Evolutionary conservation across 2,797 vertebrate genomes (phyloP), one percentile per base, ranked within the genome.

Genomic region (Mionectes olivaceus): DNA sequence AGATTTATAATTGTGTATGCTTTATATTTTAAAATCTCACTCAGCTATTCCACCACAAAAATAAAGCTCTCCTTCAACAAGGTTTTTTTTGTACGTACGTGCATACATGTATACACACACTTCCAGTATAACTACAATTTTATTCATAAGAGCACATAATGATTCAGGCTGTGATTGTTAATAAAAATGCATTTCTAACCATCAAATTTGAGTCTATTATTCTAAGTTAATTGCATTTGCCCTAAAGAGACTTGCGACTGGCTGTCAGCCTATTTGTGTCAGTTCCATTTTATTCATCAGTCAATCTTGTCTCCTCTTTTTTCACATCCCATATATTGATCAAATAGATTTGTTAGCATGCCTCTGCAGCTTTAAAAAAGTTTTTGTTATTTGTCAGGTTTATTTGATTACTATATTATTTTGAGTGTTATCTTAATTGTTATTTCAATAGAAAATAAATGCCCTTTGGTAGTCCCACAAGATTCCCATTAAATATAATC

Each of bases 201-300:
- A 98, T 98, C 98, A 98, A 95, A 98, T 98, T 98, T 98, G 97
- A 98, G 97, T 98, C 98, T 98, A 98, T 98, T 98, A 98, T 98
- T 98, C 98, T 98, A 98, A 98, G 98, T 98, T 98, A 98, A 98
- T 98, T 98, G 98, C 98, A 98, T 98, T 98, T 98, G 97, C 98
- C 98, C 98, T 98, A 97, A 98, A 98, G 98, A 98, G 98, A 98
- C 98, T 98, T 97, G 96, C 94, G 95, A 98, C 97, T 98, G 97
- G 97, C 97, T 98, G 98, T 98, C 97, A 98, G 98, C 97, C 98
- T 98, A 98, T 98, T 98, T 98, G 97, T 98, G 97, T 98, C 97
- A 98, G 96, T 97, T 98, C 95, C 97, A 97, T 98, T 98, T 98
- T 97, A 97, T 96, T 98, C 98, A 96, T 97, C 98, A 98, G 97